phyloP scores from a whole-genome alignment of 2,113 vertebrate species.

The Meles meles region DNA sequence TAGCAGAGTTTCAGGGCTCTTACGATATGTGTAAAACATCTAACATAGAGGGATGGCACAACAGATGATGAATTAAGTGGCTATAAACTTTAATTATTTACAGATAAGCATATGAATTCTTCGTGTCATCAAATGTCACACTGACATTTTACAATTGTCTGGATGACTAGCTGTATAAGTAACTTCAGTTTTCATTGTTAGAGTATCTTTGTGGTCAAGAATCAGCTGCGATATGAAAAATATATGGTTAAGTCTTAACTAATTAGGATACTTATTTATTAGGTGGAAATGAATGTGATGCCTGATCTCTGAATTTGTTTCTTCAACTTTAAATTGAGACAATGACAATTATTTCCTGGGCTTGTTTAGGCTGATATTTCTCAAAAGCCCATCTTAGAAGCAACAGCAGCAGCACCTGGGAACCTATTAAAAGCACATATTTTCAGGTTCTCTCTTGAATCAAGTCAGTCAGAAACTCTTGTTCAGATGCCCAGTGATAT shows the following conservation, averaged over 20 bases:
- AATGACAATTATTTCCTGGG: too few species aligned
- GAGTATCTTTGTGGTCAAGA: not conserved
- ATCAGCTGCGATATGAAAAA: not conserved
- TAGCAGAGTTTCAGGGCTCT: not conserved
- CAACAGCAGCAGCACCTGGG: not conserved
- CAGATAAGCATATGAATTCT: not conserved
- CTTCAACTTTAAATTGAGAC: not conserved
- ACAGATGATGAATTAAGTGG: not conserved
- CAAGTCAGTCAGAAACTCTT: not conserved
- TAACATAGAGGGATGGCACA: not conserved
- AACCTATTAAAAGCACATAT: not conserved
- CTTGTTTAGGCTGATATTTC: not conserved
- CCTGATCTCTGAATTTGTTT: not conserved
- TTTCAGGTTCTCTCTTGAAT: not conserved
- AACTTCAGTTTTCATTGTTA: not conserved
- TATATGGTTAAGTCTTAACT: not conserved
- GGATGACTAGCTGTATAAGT: not conserved
- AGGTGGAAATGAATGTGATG: not conserved
- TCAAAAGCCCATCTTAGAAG: not conserved
- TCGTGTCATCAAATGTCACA: not conserved
- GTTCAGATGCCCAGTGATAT: not conserved
- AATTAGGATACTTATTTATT: not conserved
- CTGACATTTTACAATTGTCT: not conserved
- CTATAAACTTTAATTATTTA: not conserved
- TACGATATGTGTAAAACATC: not conserved